A percentile compares a stretch with the other conserved stretches of the same genome.
Evolutionary conservation across 2,113 vertebrate genomes (phyloP).

Genomic region (Vanacampus margaritifer): DNA sequence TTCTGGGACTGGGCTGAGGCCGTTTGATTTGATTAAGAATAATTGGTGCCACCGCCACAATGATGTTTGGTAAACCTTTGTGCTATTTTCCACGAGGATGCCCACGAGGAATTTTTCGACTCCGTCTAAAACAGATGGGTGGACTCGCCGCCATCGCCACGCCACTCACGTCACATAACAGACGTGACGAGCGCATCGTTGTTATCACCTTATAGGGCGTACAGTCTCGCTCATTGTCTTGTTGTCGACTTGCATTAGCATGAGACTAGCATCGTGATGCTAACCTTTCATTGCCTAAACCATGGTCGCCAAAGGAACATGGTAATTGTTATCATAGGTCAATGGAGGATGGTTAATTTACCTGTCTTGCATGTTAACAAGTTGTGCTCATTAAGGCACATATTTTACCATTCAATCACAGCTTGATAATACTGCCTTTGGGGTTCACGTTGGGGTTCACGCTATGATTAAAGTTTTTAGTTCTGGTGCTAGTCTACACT

Average conservation of each 20-base stretch:
- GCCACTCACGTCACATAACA: slow-evolving; percentile 34
- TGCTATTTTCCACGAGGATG: slow-evolving; percentile 85
- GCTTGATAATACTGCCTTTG: not conserved
- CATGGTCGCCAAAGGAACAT: slow-evolving; percentile 3
- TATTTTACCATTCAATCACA: not conserved
- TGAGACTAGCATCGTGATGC: slow-evolving; percentile 12
- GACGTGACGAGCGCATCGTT: slow-evolving; percentile 71
- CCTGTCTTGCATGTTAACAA: not conserved
- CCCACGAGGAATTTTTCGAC: slow-evolving; percentile 88
- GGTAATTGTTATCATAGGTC: slow-evolving; percentile 5
- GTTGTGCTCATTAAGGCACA: not conserved
- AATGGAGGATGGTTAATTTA: slow-evolving; percentile 7
- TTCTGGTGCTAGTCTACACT: not conserved
- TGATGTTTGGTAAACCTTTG: slow-evolving; percentile 78
- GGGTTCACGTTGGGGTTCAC: not conserved
- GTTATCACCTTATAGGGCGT: slow-evolving; percentile 79
- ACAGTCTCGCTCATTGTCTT: slow-evolving; percentile 41
- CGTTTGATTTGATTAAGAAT: slow-evolving; percentile 82
- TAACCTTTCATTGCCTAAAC: slow-evolving; percentile 19
- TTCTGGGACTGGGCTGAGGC: slow-evolving; percentile 56
- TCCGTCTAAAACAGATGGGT: slow-evolving; percentile 80
- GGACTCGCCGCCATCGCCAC: slow-evolving; percentile 71
- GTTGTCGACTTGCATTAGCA: slow-evolving; percentile 49
- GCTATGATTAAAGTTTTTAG: not conserved
- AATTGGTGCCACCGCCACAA: slow-evolving; percentile 76